Evolutionary conservation across 2,113 vertebrate species (phyloP), one percentile per base, ranked within the genome.

Genomic region (Pelodiscus sinensis): DNA sequence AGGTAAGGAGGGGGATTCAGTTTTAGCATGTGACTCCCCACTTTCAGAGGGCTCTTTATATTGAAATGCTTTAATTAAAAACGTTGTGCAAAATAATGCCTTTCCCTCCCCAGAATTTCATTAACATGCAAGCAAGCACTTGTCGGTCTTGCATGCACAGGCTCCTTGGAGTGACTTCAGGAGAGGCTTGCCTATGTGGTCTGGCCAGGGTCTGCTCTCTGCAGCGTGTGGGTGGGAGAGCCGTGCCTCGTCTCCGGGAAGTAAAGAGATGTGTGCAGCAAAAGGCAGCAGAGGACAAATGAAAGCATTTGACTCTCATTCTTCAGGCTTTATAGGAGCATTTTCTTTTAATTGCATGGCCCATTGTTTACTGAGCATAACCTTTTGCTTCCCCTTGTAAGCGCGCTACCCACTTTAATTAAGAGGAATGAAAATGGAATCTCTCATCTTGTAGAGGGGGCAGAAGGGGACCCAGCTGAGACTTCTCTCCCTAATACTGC

Each of bases 401-500:
- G 65, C 24, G 81, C 92, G 92, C 73, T 90, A 55, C 93, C 89
- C 82, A 5, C 83, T 91, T 90, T 90, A 92, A 96, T 96, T 87
- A 92, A 92, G 92, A 92, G 81, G 86, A 85, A 58, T 94, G 88
- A 56, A 91, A 96, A 90, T 9, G 84, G 90, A 73, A 56, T 90
- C 71, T 88, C 94, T 87, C 88, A 58, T 85, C 89, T 27, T 89
- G 81, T 92, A 25, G 88, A 94, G 92, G 85, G 86, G 80, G 92
- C 83, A 96, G 92, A 81, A 91, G 73, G 90, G 90, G 85, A 3
- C 9, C 1, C 96, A 97, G 95, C 96, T 96, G 95, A 88, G 95
- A 44, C 89, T 25, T 8, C 88, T 86, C 73, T 78, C 35, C 78
- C 1, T 2, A 3, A 0, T 8, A 24, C 75, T 29, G 68, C 10